phyloP scores from a whole-genome alignment of 2,888 invertebrate genomes.

The Dryobota labecula region DNA sequence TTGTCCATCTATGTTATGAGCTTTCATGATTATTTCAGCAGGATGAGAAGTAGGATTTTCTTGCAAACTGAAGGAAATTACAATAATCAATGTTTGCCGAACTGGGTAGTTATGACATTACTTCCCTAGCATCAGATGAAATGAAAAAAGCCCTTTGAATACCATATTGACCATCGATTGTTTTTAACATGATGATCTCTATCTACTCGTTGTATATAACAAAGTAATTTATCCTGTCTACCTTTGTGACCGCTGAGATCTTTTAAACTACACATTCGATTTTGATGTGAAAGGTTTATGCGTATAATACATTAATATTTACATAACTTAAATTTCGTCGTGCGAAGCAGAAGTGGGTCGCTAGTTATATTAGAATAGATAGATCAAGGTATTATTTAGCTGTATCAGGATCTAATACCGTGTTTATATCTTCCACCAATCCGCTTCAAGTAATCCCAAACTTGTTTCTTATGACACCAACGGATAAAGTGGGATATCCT shows the following conservation, averaged over 20 bases:
- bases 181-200: background rate
- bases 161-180: too few relatives aligned
- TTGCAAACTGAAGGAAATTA: background rate
- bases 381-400: background rate
- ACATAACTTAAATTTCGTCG: too few relatives aligned
- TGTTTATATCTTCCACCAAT: constrained; percentile 39
- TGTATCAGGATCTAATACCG: background rate
- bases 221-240: background rate
- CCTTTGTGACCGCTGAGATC: background rate
- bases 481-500: constrained; percentile 50
- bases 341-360: too few relatives aligned
- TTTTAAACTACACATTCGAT: too few relatives aligned
- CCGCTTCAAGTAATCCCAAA: constrained; percentile 51
- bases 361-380: background rate
- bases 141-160: too few relatives aligned
- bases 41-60: fast-evolving
- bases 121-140: background rate
- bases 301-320: too few relatives aligned
- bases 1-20: background rate
- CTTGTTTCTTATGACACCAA: constrained; percentile 59
- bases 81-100: background rate
- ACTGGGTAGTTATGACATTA: background rate
- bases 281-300: too few relatives aligned
- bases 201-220: background rate
- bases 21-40: background rate